Conservation (phyloP, 2,888 invertebrate genomes). For the Colletes collaris region DNA sequence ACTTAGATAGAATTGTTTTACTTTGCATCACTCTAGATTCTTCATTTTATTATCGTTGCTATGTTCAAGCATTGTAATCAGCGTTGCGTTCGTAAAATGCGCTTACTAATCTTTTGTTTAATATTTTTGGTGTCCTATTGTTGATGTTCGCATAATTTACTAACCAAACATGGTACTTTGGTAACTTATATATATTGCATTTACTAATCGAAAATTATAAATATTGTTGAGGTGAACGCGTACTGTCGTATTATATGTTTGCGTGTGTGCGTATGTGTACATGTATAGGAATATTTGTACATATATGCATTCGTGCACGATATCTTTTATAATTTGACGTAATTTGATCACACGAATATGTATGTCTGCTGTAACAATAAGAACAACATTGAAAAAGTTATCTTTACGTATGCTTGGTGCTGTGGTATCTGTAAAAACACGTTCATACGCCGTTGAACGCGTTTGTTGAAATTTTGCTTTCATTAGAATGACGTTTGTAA, state of each 20-base stretch:
- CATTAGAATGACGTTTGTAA: not conserved
- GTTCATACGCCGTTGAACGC: conserved; percentile 64
- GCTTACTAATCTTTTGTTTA: not conserved
- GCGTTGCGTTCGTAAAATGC: too few relatives aligned
- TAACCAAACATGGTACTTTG: not conserved
- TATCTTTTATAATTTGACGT: too few relatives aligned
- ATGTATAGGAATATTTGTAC: too few relatives aligned
- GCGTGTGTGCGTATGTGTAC: too few relatives aligned
- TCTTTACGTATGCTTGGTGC: not conserved
- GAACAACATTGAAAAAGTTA: not conserved
- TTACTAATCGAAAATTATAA: conserved; percentile 1
- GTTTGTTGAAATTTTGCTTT: conserved; percentile 3
- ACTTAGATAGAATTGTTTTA: not conserved
- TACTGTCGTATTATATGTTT: too few relatives aligned
- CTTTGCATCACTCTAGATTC: not conserved
- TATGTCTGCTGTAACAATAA: too few relatives aligned
- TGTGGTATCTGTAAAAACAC: conserved; percentile 59
- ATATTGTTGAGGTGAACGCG: not conserved
- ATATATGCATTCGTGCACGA: too few relatives aligned
- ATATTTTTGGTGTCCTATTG: not conserved
- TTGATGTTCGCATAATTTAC: not conserved
- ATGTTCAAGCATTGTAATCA: not conserved
- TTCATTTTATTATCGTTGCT: not conserved
- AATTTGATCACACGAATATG: too few relatives aligned
- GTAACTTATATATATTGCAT: conserved; percentile 1